Conservation (phyloP, 2,797 vertebrate genomes). For the Alectoris magna region DNA sequence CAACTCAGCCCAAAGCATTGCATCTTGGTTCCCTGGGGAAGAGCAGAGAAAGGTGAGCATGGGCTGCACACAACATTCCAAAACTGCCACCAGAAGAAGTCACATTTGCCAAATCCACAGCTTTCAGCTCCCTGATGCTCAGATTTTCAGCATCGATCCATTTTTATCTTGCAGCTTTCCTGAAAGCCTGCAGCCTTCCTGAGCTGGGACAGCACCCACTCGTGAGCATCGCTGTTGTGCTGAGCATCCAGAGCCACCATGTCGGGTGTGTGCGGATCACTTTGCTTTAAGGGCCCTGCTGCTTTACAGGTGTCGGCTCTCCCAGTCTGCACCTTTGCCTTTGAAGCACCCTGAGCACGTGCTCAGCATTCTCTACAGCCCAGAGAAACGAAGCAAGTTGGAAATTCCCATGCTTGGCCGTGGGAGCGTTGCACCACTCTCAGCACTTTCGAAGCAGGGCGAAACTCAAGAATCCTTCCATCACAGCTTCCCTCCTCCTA, state of each 20-base stretch:
- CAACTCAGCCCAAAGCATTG: not conserved
- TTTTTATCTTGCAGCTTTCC: not conserved
- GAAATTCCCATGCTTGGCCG: conserved; percentile 23
- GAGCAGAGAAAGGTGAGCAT: not conserved
- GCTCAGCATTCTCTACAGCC: not conserved
- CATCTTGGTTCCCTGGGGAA: not conserved
- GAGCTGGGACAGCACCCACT: not conserved
- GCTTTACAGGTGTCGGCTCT: rapidly evolving
- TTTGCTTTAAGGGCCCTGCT: not conserved
- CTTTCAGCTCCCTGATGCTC: not conserved
- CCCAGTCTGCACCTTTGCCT: rapidly evolving
- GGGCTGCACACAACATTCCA: not conserved
- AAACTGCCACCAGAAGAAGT: not conserved
- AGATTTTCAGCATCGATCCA: not conserved
- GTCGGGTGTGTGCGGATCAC: rapidly evolving
- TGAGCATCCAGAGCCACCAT: not conserved
- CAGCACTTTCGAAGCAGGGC: not conserved
- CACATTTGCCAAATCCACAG: not conserved
- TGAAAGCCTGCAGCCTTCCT: not conserved
- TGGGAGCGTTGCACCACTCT: not conserved
- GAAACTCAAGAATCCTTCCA: conserved; percentile 18
- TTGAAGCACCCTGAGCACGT: not conserved
- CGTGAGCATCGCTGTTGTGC: not conserved
- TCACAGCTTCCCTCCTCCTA: not conserved
- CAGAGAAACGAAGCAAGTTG: not conserved